Base-by-base conservation (phyloP, 2,113 vertebrate species). In the Corvus hawaiiensis region DNA sequence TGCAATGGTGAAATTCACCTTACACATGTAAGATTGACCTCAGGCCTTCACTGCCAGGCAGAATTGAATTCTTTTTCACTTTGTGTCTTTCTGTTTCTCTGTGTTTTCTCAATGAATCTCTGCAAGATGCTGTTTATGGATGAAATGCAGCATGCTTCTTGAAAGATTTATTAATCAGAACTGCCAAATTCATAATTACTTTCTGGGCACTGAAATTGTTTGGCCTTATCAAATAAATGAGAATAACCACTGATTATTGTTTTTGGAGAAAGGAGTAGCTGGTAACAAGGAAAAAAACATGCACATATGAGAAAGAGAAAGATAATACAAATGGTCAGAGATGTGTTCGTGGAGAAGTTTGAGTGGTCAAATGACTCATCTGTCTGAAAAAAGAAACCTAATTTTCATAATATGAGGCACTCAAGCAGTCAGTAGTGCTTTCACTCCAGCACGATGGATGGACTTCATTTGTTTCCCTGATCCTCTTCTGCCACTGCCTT, bases 111-210 rank as follows among this genome's bases (percentile, higher is more conserved):
- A 85, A 89, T 49, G 82, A 87, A 33, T 88, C 71, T 91, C 63
- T 87, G 64, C 69, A 92, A 93, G 67, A 86, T 73, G 59, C 54
- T 90, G 58, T 89, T 79, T 87, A 63, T 64, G 72, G 41, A 92
- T 61, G 94, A 92, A 95, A 78, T 7, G 43, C 92, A 95, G 76
- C 68, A 44, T 19, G 61, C 54, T 84, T 95, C 82, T 76, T 91
- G 85, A 93, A 71, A 96, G 63, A 93, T 95, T 96, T 97, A 95
- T 95, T 94, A 96, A 94, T 92, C 81, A 69, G 69, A 92, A 90
- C 92, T 96, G 96, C 84, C 95, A 86, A 84, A 69, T 97, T 93
- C 77, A 73, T 95, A 97, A 97, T 97, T 96, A 96, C 76, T 90
- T 95, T 96, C 80, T 63, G 95, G 89, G 79, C 72, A 89, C 66